A percentile compares a stretch with the other conserved stretches of the same genome.
phyloP scores from a whole-genome alignment of 2,888 invertebrate species.

The Melinaea marsaeus region DNA sequence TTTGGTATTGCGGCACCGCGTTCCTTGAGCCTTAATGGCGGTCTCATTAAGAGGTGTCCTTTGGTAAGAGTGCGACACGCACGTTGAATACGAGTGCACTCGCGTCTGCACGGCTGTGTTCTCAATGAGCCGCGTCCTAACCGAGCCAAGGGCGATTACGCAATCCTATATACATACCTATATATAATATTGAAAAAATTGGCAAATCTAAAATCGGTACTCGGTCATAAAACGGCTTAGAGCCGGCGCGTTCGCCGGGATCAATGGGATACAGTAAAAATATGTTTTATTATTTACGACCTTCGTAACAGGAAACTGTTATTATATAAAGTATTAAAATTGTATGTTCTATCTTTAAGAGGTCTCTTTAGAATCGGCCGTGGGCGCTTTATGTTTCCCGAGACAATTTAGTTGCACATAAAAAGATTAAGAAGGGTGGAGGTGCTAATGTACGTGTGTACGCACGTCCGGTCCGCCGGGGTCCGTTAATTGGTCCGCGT shows the following conservation, averaged over 20 bases:
- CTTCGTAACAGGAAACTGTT: slow-evolving; percentile 28
- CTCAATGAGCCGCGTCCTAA: slow-evolving; percentile 48
- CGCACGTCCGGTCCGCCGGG: slow-evolving; percentile 70
- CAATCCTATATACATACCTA: slow-evolving; percentile 56
- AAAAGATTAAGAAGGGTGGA: slow-evolving; percentile 71
- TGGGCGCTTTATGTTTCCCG: slow-evolving; percentile 44
- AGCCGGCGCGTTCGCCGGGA: slow-evolving; percentile 26
- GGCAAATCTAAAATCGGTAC: slow-evolving; percentile 27
- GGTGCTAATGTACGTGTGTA: slow-evolving; percentile 74
- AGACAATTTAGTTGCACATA: slow-evolving; percentile 53
- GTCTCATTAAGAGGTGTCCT: slow-evolving; percentile 40
- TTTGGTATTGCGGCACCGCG: slow-evolving; percentile 37
- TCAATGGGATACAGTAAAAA: slow-evolving; percentile 19
- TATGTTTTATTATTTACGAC: slow-evolving; percentile 25
- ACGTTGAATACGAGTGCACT: slow-evolving; percentile 54
- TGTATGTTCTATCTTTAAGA: slow-evolving; percentile 9
- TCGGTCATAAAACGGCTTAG: slow-evolving; percentile 25
- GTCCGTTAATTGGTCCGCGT: slow-evolving; percentile 76
- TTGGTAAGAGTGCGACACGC: slow-evolving; percentile 41
- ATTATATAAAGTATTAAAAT: slow-evolving; percentile 15
- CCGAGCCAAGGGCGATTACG: slow-evolving; percentile 58
- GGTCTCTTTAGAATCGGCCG: slow-evolving; percentile 44
- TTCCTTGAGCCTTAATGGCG: slow-evolving; percentile 38
- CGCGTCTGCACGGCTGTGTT: slow-evolving; percentile 46
- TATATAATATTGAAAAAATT: slow-evolving; percentile 34